A percentile compares a stretch with the other conserved stretches of the same genome.
Evolutionary conservation across 2,888 invertebrate genomes (phyloP).

Genomic region (Apomyelois bistriatella): DNA sequence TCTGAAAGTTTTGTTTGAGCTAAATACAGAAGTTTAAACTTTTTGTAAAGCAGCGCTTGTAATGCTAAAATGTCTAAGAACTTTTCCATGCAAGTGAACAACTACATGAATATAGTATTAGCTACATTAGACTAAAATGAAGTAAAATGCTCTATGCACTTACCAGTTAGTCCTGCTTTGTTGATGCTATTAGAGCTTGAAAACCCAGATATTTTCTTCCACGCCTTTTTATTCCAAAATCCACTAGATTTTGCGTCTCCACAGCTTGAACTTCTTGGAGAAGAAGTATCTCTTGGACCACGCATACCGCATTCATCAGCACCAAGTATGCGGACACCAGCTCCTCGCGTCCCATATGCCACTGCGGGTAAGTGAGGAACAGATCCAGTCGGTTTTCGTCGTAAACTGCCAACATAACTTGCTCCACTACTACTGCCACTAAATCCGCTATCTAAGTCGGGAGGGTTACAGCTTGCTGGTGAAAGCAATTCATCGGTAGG

Average conservation of each 20-base stretch:
- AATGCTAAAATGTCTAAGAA: conserved; percentile 10
- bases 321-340: conserved; percentile 70
- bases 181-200: conserved; percentile 85
- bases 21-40: conserved; percentile 54
- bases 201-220: conserved; percentile 88
- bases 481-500: conserved; percentile 87
- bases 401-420: conserved; percentile 87
- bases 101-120: conserved; percentile 7
- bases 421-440: conserved; percentile 91
- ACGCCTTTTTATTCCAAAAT: conserved; percentile 88
- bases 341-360: conserved; percentile 73
- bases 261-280: conserved; percentile 71
- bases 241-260: conserved; percentile 75
- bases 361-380: conserved; percentile 75
- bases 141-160: conserved; percentile 46
- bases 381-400: conserved; percentile 77
- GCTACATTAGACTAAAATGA: conserved; percentile 6
- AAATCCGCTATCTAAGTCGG: conserved; percentile 90
- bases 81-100: conserved; percentile 13
- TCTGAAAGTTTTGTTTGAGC: conserved; percentile 45
- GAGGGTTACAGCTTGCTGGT: conserved; percentile 82
- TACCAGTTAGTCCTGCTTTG: conserved; percentile 83
- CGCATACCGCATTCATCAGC: conserved; percentile 65
- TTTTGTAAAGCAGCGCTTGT: conserved; percentile 17
- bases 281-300: conserved; percentile 59